Conservation (phyloP, 2,888 invertebrate genomes). For the Rhogogaster chlorosoma region DNA sequence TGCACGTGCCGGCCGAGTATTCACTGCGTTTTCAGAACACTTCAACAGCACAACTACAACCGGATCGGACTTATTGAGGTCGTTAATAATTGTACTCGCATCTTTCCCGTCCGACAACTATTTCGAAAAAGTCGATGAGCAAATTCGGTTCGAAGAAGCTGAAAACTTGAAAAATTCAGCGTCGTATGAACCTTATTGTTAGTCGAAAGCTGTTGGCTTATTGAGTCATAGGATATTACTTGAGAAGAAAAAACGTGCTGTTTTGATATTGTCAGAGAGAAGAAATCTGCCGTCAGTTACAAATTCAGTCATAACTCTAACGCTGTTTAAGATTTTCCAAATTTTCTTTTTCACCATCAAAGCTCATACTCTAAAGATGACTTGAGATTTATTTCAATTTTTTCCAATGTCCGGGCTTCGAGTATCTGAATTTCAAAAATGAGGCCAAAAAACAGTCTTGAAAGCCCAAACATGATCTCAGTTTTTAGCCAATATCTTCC, state of each 20-base stretch:
- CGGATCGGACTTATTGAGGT: background rate
- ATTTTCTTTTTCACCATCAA: background rate
- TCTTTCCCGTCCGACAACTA: background rate
- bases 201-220: background rate
- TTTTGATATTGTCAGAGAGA: background rate
- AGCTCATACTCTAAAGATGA: background rate
- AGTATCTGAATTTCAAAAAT: background rate
- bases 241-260: background rate
- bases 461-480: background rate
- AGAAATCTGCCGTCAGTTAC: background rate
- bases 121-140: background rate
- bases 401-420: background rate
- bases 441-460: background rate
- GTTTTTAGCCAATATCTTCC: no score
- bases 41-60: background rate
- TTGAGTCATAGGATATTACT: background rate
- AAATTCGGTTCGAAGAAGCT: background rate
- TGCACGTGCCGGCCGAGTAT: background rate
- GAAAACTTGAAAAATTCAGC: background rate
- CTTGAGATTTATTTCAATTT: background rate
- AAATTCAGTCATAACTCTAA: background rate
- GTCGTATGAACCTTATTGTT: background rate
- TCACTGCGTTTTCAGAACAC: background rate
- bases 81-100: background rate
- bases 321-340: background rate